A percentile compares a stretch with the other conserved stretches of the same genome.
Conservation (phyloP, 2,797 vertebrate species). For the Hydrolagus colliei region DNA sequence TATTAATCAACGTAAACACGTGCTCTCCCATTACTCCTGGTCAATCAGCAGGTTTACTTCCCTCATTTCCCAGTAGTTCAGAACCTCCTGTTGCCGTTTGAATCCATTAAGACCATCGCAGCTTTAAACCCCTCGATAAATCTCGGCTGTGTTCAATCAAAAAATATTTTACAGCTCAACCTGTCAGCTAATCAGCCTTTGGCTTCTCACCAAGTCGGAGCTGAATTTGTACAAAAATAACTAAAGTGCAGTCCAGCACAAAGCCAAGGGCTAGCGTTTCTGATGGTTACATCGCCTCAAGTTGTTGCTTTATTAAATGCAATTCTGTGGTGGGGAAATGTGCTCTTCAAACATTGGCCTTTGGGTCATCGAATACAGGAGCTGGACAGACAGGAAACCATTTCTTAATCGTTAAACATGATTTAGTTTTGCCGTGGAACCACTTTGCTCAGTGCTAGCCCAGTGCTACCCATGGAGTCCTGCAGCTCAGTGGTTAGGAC, state of each 20-base stretch:
- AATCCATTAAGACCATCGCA: background rate
- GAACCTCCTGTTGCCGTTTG: background rate
- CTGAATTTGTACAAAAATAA: background rate
- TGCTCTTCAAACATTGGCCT: background rate
- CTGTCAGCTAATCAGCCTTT: constrained; percentile 17
- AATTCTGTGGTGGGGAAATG: background rate
- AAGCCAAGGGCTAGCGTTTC: background rate
- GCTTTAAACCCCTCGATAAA: constrained; percentile 26
- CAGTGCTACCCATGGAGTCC: no score
- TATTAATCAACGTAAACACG: background rate
- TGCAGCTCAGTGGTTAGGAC: no score
- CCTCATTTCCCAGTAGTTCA: background rate
- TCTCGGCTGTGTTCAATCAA: constrained; percentile 23
- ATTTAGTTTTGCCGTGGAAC: no score
- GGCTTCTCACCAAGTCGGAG: constrained; percentile 12
- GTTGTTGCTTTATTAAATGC: background rate
- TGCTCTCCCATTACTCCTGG: background rate
- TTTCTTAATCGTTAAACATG: no score
- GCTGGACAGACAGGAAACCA: background rate
- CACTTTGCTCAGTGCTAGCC: no score
- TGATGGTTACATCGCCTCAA: background rate
- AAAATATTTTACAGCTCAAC: constrained; percentile 27
- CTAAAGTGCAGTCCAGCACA: background rate
- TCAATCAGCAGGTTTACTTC: background rate
- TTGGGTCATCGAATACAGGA: no score